Evolutionary conservation across 2,797 vertebrate species (phyloP), one percentile per base, ranked within the genome.

Genomic region (Euthynnus affinis): DNA sequence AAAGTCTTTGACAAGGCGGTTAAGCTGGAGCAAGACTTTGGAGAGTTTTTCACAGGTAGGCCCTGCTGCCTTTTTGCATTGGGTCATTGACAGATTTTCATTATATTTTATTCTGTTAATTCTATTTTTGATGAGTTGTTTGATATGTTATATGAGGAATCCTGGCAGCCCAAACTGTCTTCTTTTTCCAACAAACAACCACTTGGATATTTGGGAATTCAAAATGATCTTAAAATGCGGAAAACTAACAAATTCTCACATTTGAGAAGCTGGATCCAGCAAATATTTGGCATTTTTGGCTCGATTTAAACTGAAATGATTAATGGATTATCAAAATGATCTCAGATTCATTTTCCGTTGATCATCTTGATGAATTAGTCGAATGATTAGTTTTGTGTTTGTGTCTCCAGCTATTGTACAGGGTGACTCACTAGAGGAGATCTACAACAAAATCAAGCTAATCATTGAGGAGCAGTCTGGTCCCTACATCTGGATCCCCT

Each of bases 361-460:
- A 60, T 40, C 34, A 4, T 9, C 44, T 48, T 2, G 17, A 17
- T 48, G 44, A 9, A 40, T 60, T 5, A 53, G 15, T 34, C 0
- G 32, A n/a, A 25, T 8, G 14, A 20, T 44, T 25, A 25, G 5
- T 49, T 76, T 0, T 84, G 23, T 66, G 49, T 72, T 25, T 87
- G 48, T 89, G 59, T 90, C 65, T 78, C 22, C 90, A 99, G 98
- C 98, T 96, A 99, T 99, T 58, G 97, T 99, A 95, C 98, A 99
- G 96, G 98, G 98, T 92, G 98, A 99, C 95, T 99, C 98, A 83
- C 96, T 99, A 93, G 98, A 99, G 93, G 98, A 99, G 95, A 98
- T 99, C 93, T 99, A 99, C 96, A 98, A 96, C 96, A 99, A 99
- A 97, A 99, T 99, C 94, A 99, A 99, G 96, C 96, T 98, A 92